These are phyloP conservation scores for Pelodiscus sinensis DNA, from an alignment of 2,113 vertebrate genomes.

Conservation along the genomic window DNA sequence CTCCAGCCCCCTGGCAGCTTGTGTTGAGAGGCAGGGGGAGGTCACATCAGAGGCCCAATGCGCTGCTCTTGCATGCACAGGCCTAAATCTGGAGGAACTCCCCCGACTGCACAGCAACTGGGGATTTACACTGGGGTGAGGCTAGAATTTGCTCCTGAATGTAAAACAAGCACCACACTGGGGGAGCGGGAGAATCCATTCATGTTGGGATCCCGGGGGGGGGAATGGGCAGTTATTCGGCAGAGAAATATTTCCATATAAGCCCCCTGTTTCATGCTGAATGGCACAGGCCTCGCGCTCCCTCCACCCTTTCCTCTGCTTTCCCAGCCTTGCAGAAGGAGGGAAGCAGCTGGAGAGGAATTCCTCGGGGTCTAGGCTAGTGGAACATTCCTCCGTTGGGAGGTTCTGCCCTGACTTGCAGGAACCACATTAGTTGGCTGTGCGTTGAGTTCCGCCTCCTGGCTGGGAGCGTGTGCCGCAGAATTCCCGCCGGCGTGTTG, in stretches of 20 bases:
- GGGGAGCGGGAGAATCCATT: neutral
- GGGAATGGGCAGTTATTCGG: rapidly evolving
- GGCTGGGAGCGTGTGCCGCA: rapidly evolving
- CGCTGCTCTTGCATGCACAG: neutral
- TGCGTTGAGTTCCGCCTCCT: neutral
- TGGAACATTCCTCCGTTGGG: slow-evolving; percentile 48
- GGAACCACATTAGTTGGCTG: slow-evolving; percentile 13
- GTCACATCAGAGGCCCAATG: neutral
- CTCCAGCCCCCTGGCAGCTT: neutral
- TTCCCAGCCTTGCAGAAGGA: slow-evolving; percentile 40
- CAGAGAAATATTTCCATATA: rapidly evolving
- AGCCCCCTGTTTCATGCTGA: neutral
- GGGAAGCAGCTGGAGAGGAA: slow-evolving; percentile 50
- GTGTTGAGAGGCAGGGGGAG: neutral
- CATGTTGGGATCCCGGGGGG: neutral
- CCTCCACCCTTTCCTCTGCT: slow-evolving; percentile 43
- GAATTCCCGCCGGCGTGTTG: rapidly evolving
- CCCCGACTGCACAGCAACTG: neutral
- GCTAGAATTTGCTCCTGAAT: neutral
- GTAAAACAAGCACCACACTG: neutral
- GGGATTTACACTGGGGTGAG: neutral
- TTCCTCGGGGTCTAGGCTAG: slow-evolving; percentile 59
- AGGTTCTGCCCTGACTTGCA: slow-evolving; percentile 66
- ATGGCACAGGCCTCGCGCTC: neutral
- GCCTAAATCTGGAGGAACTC: neutral